phyloP scores from a whole-genome alignment of 2,888 invertebrate genomes.

The Xestia xanthographa region DNA sequence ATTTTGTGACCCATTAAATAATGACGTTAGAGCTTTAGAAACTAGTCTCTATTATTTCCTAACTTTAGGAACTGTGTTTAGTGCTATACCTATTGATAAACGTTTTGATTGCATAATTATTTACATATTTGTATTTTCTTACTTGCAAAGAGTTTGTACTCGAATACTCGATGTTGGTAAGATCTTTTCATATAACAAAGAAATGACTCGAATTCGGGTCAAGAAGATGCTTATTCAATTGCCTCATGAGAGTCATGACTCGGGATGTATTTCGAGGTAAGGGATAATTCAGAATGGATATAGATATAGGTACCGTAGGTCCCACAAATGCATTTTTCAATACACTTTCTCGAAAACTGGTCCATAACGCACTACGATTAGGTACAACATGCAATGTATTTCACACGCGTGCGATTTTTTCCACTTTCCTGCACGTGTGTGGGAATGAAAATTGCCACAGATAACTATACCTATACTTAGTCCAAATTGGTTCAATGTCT shows the following conservation, averaged over 20 bases:
- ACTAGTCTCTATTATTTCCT: constrained; percentile 30
- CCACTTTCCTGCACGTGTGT: too few relatives aligned
- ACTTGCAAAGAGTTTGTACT: neutral
- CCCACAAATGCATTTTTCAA: neutral
- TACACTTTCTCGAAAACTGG: too few relatives aligned
- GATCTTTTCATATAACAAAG: constrained; percentile 1
- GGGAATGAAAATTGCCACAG: too few relatives aligned
- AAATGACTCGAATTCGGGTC: constrained; percentile 2
- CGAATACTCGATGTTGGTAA: neutral
- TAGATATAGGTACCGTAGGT: neutral
- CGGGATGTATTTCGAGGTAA: neutral
- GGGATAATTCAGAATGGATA: neutral
- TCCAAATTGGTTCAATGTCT: too few relatives aligned
- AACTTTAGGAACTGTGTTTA: constrained; percentile 38
- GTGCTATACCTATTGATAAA: constrained; percentile 27
- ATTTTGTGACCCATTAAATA: constrained; percentile 55
- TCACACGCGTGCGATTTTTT: too few relatives aligned
- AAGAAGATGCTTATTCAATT: neutral
- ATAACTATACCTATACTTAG: too few relatives aligned
- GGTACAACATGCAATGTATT: too few relatives aligned
- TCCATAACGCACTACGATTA: too few relatives aligned
- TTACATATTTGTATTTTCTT: constrained; percentile 1
- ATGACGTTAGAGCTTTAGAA: constrained; percentile 32
- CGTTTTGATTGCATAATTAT: constrained; percentile 31
- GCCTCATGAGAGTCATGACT: neutral